These are phyloP conservation scores for Cenopis cana DNA, from an alignment of 2,888 invertebrate genomes.

Conservation along the genomic window DNA sequence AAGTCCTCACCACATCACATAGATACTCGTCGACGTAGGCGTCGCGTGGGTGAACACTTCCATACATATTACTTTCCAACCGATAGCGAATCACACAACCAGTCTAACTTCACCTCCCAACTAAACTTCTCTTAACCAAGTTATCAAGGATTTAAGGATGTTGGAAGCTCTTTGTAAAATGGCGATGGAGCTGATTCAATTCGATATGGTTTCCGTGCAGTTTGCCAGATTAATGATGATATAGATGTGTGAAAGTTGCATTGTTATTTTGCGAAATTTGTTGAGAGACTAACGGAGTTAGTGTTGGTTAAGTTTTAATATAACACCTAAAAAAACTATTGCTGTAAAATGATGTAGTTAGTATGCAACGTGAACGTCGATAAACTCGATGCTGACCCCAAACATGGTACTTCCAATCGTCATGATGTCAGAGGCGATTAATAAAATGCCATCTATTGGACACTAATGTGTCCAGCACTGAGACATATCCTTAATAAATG, in stretches of 20 bases:
- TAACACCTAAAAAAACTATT: background rate
- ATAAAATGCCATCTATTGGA: no score
- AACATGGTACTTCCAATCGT: no score
- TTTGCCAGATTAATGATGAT: slow-evolving; percentile 74
- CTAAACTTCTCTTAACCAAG: slow-evolving; percentile 41
- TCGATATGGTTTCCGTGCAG: slow-evolving; percentile 69
- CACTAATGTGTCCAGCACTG: no score
- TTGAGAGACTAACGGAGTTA: slow-evolving; percentile 15
- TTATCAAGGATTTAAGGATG: slow-evolving; percentile 39
- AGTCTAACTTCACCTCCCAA: slow-evolving; percentile 46
- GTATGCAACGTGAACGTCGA: no score
- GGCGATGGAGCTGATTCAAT: slow-evolving; percentile 67
- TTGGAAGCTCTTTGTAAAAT: slow-evolving; percentile 53
- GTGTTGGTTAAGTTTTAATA: background rate
- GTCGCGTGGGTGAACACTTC: slow-evolving; percentile 78
- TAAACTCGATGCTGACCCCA: no score
- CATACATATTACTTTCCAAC: slow-evolving; percentile 75
- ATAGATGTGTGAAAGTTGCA: slow-evolving; percentile 58
- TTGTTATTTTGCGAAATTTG: slow-evolving; percentile 52
- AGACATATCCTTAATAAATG: no score
- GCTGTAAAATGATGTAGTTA: no score
- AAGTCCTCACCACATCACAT: slow-evolving; percentile 59
- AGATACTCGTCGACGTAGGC: slow-evolving; percentile 68
- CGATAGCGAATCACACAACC: slow-evolving; percentile 65
- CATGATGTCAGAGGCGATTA: no score